Evolutionary conservation across 2,888 invertebrate genomes (phyloP).

Genomic region (Cephus pulcher): DNA sequence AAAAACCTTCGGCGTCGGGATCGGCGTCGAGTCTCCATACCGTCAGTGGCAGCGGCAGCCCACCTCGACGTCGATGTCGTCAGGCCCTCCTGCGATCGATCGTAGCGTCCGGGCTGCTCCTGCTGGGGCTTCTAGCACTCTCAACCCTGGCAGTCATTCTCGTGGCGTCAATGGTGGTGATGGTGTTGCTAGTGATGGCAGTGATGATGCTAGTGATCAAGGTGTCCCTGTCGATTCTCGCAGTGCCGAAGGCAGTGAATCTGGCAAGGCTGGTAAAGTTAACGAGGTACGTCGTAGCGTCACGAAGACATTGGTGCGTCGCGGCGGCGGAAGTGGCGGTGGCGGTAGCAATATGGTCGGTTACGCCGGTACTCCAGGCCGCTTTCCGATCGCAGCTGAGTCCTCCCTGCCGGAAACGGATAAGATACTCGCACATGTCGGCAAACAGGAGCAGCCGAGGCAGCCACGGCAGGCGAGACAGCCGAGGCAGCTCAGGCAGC

Average conservation of each 20-base stretch:
- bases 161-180: neutral
- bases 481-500: neutral
- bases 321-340: neutral
- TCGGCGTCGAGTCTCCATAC: neutral
- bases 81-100: neutral
- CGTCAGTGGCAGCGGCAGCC: neutral
- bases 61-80: neutral
- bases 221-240: constrained; percentile 4
- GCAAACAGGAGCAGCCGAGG: neutral
- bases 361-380: neutral
- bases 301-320: constrained; percentile 16
- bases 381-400: neutral
- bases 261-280: neutral
- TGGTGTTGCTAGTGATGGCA: constrained; percentile 5
- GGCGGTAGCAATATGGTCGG: neutral
- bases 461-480: neutral
- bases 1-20: neutral
- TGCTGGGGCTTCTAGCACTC: neutral
- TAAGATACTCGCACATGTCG: neutral
- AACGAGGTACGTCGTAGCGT: constrained; percentile 16
- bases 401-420: neutral
- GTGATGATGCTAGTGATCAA: constrained; percentile 2
- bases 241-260: neutral
- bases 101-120: neutral
- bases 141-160: neutral